Percentiles rank a stretch among this genome's conserved stretches.
Conservation (phyloP, 2,888 invertebrate species). For the Auanema sp. region DNA sequence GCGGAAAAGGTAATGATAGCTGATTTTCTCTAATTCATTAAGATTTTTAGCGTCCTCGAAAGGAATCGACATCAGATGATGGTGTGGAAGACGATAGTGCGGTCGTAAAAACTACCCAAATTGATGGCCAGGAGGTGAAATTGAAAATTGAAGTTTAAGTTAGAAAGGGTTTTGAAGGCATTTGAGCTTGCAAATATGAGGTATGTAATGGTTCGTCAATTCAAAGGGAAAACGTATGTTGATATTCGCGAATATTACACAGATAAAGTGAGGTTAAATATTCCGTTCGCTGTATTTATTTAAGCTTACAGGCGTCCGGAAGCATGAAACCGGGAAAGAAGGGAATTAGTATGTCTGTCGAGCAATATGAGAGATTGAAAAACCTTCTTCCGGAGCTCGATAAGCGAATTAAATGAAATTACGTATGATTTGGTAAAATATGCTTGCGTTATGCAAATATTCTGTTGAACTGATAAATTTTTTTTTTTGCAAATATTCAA, state of each 20-base stretch:
- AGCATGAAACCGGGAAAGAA: constrained; percentile 56
- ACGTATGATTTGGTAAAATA: too few relatives aligned
- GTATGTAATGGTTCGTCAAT: constrained; percentile 42
- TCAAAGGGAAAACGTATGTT: constrained; percentile 46
- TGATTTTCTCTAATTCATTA: not conserved
- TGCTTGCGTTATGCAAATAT: too few relatives aligned
- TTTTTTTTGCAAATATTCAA: too few relatives aligned
- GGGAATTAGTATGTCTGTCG: constrained; percentile 45
- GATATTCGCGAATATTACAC: constrained; percentile 58
- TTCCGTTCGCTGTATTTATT: not conserved
- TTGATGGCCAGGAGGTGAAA: not conserved
- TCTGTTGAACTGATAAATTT: too few relatives aligned
- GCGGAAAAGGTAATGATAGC: constrained; percentile 1
- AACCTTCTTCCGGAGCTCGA: constrained; percentile 40
- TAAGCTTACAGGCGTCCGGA: constrained; percentile 33
- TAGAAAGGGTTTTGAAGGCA: constrained; percentile 23
- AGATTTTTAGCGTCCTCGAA: constrained; percentile 3
- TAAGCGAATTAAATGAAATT: constrained; percentile 9
- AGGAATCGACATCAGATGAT: constrained; percentile 7
- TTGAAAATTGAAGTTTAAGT: not conserved
- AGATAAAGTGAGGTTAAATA: constrained; percentile 39
- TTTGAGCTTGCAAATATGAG: constrained; percentile 48
- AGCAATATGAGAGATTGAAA: constrained; percentile 49
- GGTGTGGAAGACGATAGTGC: constrained; percentile 14
- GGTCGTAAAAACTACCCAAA: constrained; percentile 8